Base-by-base conservation (phyloP, 2,888 invertebrate species). In the Pycnomerus fuliginosus region DNA sequence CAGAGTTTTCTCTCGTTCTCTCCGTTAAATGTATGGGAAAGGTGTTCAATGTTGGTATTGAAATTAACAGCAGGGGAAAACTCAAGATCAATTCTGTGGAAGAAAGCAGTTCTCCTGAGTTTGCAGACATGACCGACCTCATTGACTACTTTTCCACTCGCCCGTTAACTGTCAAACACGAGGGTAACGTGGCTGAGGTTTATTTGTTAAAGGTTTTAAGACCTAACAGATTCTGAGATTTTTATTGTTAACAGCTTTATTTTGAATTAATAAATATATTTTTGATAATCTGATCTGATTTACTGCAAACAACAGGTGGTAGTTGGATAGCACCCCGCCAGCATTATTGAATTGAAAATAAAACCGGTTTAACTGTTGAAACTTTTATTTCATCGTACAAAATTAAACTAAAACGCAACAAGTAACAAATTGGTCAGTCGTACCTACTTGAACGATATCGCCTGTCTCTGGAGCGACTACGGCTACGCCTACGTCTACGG, bases 11-110 rank as follows among this genome's bases (percentile, higher is more conserved):
- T 28, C 38, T 62, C 7, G 55, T 52, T 3, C 25, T 62, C 2
- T 53, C 57, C 1, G 13, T 60, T 2, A 59, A 58, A 27, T 40
- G 52, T 16, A 43, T 49, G 1, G 17, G 22, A 1, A 48, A 50
- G 17, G 55, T 39, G 28, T 57, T 53, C 33, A 56, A 61, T 37
- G 39, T 62, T 3, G 60, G 61, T 7, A 56, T 61, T 10, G 49
- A 52, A 12, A 46, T 43, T 25, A 49, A 42, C 1, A 4, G n/a
- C 12, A 39, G 39, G n/a, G 53, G 12, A 55, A 35, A 35, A 48
- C 60, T 15, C 49, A 47, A n/a, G 3, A 37, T 52, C 12, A 38
- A 46, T 10, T 40, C 57, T 8, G 51, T 48, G 13, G 40, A 29
- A 5, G 41, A 40, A 3, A 47, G 31, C 3, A 34, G 29, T 14